Base-by-base conservation (phyloP, 2,113 vertebrate genomes). In the Cyprinodon variegatus region DNA sequence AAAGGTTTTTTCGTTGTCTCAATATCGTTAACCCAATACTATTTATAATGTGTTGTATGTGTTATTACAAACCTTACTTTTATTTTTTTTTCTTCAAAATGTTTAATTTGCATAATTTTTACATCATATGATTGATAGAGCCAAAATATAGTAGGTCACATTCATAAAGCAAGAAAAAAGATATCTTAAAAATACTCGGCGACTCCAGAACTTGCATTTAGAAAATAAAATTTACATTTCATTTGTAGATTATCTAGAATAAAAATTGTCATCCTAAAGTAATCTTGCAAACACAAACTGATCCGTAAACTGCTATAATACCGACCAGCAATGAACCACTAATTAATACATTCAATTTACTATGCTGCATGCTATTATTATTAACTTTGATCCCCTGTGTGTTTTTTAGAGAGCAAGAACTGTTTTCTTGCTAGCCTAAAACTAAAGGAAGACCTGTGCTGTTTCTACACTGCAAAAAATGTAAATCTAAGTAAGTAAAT, bases 101-200 rank as follows among this genome's bases (percentile, higher is more conserved):
- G 89, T 95, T 95, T 97, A 95, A 97, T 96, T 96, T 94, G 95
- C 91, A 95, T 95, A 95, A 96, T 91, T 96, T 97, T 95, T 97
- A 96, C 96, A 97, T 92, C 91, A 94, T 94, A 94, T 95, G 93
- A 91, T 93, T 90, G 94, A 94, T 90, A 94, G 95, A 94, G 91
- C 94, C 93, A 93, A 94, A 94, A 93, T 91, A 90, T 86, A 94
- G 90, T 87, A 89, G 96, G 93, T 90, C 91, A 93, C 90, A 88
- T 91, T 87, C 92, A 94, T 94, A 95, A 90, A 94, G 91, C 95
- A 90, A 93, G 88, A 57, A 11, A 39, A 53, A 91, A 78, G 53
- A 91, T 90, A 93, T 90, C 48, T 90, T 93, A 94, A 86, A 88
- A 94, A 83, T 90, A 81, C 89, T 90, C 79, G 93, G 93, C 81